These are phyloP conservation scores for Emydocephalus ijimae DNA, from an alignment of 2,113 vertebrate genomes.

Conservation along the genomic window DNA sequence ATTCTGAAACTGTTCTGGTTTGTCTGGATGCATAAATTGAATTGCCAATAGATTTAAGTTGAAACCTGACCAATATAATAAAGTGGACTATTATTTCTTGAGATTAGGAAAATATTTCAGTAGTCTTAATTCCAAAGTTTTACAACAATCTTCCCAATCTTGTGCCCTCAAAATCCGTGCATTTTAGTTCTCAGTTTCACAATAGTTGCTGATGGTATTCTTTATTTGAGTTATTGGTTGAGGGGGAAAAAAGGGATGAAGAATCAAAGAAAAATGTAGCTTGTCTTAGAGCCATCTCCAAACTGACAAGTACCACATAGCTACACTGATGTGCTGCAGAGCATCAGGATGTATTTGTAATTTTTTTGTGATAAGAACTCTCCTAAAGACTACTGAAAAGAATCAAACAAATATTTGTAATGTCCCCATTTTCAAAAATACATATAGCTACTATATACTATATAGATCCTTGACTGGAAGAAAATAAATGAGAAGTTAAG, in stretches of 20 bases:
- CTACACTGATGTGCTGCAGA: background rate
- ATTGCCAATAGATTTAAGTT: background rate
- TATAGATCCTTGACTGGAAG: background rate
- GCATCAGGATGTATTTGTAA: background rate
- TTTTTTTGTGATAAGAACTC: background rate
- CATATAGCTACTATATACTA: background rate
- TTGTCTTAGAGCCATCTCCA: background rate
- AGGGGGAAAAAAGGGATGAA: too few species aligned
- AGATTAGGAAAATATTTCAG: background rate
- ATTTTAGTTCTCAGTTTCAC: background rate
- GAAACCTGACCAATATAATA: background rate
- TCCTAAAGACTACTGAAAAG: background rate
- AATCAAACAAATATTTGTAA: background rate
- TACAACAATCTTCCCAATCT: background rate
- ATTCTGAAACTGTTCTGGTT: background rate
- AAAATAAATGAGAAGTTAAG: background rate
- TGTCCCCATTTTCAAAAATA: background rate
- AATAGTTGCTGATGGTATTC: background rate
- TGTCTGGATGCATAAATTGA: background rate
- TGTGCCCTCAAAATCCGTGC: background rate
- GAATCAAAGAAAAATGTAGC: background rate
- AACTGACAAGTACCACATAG: background rate
- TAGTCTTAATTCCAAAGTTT: background rate
- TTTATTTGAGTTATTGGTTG: background rate
- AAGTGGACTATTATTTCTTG: too few species aligned